A percentile compares a stretch with the other conserved stretches of the same genome.
These are phyloP conservation scores for Elephas maximus DNA, from an alignment of 2,113 vertebrate genomes.

Conservation along the genomic window DNA sequence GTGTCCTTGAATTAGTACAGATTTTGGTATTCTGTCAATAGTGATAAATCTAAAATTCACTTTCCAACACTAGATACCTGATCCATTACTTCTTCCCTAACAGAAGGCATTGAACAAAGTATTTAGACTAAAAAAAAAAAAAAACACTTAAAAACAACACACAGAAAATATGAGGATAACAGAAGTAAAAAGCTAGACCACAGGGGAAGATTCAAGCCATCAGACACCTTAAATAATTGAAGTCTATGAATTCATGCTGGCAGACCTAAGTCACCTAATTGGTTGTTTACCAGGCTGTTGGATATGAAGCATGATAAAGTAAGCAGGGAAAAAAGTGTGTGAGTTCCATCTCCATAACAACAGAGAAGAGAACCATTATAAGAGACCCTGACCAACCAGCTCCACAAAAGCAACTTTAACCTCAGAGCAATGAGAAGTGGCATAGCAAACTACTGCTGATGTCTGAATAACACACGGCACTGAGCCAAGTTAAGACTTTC, in stretches of 20 bases:
- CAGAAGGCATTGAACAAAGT: slow-evolving; percentile 37
- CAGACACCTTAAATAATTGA: slow-evolving; percentile 89
- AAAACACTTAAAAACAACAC: slow-evolving; percentile 31
- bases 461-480: slow-evolving; percentile 80
- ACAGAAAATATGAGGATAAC: slow-evolving; percentile 22
- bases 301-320: slow-evolving; percentile 88
- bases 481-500: slow-evolving; percentile 64
- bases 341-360: slow-evolving; percentile 88
- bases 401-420: slow-evolving; percentile 84
- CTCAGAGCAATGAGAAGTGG: slow-evolving; percentile 76
- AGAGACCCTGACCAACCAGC: slow-evolving; percentile 75
- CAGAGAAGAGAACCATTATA: slow-evolving; percentile 85
- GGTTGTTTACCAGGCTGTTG: slow-evolving; percentile 89
- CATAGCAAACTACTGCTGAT: slow-evolving; percentile 73
- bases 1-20: slow-evolving; percentile 12
- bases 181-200: slow-evolving; percentile 54
- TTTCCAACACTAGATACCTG: not conserved
- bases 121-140: slow-evolving; percentile 41
- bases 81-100: slow-evolving; percentile 46
- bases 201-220: slow-evolving; percentile 51
- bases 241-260: slow-evolving; percentile 88
- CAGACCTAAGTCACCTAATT: slow-evolving; percentile 91
- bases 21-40: slow-evolving; percentile 28
- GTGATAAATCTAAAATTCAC: slow-evolving; percentile 57
- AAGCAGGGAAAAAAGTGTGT: slow-evolving; percentile 72